Conservation (phyloP, 1,140 invertebrate species). For the Harpegnathos saltator region DNA sequence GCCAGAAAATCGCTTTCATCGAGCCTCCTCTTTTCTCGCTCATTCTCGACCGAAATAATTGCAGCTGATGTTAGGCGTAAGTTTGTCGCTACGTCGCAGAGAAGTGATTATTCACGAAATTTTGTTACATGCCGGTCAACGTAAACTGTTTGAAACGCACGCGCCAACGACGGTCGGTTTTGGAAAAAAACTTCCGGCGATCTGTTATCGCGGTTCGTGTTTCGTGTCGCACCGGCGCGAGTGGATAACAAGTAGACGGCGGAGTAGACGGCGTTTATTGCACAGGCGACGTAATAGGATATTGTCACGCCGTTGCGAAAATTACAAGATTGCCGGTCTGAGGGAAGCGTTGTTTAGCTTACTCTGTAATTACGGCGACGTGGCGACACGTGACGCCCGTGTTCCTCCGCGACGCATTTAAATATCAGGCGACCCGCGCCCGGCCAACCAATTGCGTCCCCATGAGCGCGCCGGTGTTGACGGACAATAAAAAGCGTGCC, state of each 20-base stretch:
- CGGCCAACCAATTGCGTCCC: background rate
- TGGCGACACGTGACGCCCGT: constrained; percentile 35
- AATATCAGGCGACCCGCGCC: constrained; percentile 21
- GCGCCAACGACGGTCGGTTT: background rate
- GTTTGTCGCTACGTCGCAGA: no score
- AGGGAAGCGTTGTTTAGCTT: constrained; percentile 51
- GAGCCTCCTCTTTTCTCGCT: no score
- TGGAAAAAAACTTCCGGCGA: background rate
- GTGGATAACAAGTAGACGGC: constrained; percentile 13
- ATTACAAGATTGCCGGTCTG: constrained; percentile 60
- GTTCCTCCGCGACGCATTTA: constrained; percentile 34
- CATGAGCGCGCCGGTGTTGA: background rate
- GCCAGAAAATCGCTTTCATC: no score
- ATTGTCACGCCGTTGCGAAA: constrained; percentile 47
- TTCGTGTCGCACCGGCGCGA: constrained; percentile 14
- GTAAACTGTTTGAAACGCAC: background rate
- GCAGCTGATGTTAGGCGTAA: no score
- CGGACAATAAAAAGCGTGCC: background rate
- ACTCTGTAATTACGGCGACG: constrained; percentile 54
- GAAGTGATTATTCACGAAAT: no score
- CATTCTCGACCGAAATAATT: no score
- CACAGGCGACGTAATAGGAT: constrained; percentile 24
- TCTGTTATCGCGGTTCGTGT: constrained; percentile 13
- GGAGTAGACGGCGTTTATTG: constrained; percentile 29
- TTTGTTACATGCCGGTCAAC: no score